These are phyloP conservation scores for Cinara cedri DNA, from an alignment of 2,888 invertebrate species.

Conservation along the genomic window DNA sequence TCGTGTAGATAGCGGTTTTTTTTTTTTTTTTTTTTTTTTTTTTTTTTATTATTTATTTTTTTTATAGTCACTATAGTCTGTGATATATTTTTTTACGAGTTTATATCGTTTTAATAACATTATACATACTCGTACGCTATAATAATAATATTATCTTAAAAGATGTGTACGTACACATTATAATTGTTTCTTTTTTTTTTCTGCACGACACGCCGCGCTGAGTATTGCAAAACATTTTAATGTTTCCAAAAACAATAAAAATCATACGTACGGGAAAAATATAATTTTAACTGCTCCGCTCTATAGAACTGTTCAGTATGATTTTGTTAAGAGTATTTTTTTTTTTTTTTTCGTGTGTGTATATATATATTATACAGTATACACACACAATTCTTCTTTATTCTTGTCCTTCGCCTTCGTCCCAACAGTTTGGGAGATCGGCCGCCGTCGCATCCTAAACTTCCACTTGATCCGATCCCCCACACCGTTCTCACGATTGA, in stretches of 20 bases:
- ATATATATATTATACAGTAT: neutral
- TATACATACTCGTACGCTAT: neutral
- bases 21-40: no score
- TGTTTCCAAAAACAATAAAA: constrained; percentile 19
- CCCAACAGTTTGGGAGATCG: no score
- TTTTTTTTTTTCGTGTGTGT: no score
- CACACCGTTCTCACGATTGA: no score
- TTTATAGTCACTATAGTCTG: neutral
- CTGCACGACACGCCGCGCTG: neutral
- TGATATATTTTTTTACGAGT: constrained; percentile 5
- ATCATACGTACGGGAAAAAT: neutral
- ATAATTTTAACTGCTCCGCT: no score
- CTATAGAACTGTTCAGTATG: neutral
- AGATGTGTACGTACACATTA: neutral
- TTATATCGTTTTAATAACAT: neutral
- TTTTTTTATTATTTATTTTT: no score
- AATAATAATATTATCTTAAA: neutral
- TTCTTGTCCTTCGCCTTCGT: no score
- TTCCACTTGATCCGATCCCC: no score
- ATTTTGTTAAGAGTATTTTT: no score
- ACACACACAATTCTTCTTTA: no score
- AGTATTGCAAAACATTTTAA: neutral
- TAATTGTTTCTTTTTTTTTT: neutral
- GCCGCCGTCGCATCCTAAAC: no score
- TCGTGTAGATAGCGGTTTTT: no score